phyloP scores from a whole-genome alignment of 1,140 invertebrate genomes.

The Neodiprion lecontei region DNA sequence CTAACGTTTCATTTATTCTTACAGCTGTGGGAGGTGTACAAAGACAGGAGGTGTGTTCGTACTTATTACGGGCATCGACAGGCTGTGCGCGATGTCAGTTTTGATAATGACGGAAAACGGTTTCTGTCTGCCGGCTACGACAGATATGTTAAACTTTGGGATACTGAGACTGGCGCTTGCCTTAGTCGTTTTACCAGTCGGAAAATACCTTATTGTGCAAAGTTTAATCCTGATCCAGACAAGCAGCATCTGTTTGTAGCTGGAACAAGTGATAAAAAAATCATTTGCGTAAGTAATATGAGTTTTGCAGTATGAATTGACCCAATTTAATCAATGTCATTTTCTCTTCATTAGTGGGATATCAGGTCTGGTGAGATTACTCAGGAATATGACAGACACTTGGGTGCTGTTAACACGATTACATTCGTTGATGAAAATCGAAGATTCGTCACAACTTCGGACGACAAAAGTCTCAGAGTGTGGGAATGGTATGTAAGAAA shows the following conservation, averaged over 20 bases:
- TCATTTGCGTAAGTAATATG: slow-evolving; percentile 86
- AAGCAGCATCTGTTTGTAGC: slow-evolving; percentile 98
- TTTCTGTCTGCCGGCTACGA: slow-evolving; percentile 95
- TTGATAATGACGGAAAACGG: slow-evolving; percentile 92
- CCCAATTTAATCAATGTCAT: slow-evolving; percentile 23
- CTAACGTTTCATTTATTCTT: slow-evolving; percentile 42
- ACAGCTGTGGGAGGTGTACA: slow-evolving; percentile 98
- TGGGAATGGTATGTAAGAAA: slow-evolving; percentile 91
- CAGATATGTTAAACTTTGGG: slow-evolving; percentile 97
- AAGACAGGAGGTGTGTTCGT: slow-evolving; percentile 90
- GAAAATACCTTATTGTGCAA: slow-evolving; percentile 97
- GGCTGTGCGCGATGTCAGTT: slow-evolving; percentile 95
- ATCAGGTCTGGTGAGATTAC: slow-evolving; percentile 92
- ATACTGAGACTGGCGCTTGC: slow-evolving; percentile 96
- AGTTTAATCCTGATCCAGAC: slow-evolving; percentile 97
- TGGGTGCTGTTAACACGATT: slow-evolving; percentile 98
- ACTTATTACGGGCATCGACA: slow-evolving; percentile 98
- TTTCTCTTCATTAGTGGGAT: slow-evolving; percentile 85
- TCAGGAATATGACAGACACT: slow-evolving; percentile 98
- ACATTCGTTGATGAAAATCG: slow-evolving; percentile 99
- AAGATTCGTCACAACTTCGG: slow-evolving; percentile 97
- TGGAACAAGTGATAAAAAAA: slow-evolving; percentile 99
- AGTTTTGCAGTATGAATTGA: slow-evolving; percentile 13
- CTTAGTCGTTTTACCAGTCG: slow-evolving; percentile 91
- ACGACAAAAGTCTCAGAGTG: slow-evolving; percentile 97